These are phyloP conservation scores for Drosophila tripunctata DNA, from an alignment of 2,888 invertebrate species.

Conservation along the genomic window DNA sequence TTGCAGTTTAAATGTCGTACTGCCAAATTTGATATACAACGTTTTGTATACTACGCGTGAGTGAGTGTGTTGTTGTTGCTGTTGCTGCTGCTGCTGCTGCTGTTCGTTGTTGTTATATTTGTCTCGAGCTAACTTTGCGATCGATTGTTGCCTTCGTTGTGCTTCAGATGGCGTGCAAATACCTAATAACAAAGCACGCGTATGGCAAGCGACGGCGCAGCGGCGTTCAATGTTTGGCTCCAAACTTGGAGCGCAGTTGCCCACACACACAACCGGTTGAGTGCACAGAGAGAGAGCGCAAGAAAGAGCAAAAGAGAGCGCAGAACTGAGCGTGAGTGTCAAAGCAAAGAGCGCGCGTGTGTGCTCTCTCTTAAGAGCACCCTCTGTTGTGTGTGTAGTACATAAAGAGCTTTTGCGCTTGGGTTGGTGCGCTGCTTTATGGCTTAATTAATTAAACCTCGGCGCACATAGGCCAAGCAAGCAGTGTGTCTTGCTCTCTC, in stretches of 20 bases:
- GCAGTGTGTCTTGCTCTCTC: not conserved
- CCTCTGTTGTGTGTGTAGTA: too few species aligned
- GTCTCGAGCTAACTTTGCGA: constrained; percentile 70
- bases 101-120: constrained; percentile 19
- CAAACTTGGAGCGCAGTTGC: constrained; percentile 65
- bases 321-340: too few species aligned
- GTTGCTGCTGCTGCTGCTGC: constrained; percentile 20
- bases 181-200: constrained; percentile 81
- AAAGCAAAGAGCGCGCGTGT: not conserved
- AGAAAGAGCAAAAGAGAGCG: not conserved
- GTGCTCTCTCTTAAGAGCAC: constrained; percentile 46
- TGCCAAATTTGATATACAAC: constrained; percentile 54
- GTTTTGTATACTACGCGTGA: constrained; percentile 49
- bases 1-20: constrained; percentile 60
- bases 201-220: constrained; percentile 75
- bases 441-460: constrained; percentile 72
- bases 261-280: constrained; percentile 69
- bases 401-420: constrained; percentile 16
- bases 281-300: constrained; percentile 4
- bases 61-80: constrained; percentile 31
- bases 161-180: constrained; percentile 84
- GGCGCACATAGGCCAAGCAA: constrained; percentile 16
- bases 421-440: constrained; percentile 46
- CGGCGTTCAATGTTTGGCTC: constrained; percentile 57
- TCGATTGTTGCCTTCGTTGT: constrained; percentile 80